Base-by-base conservation (phyloP, 35 echinoderm and acorn worm species). In the Lytechinus pictus region DNA sequence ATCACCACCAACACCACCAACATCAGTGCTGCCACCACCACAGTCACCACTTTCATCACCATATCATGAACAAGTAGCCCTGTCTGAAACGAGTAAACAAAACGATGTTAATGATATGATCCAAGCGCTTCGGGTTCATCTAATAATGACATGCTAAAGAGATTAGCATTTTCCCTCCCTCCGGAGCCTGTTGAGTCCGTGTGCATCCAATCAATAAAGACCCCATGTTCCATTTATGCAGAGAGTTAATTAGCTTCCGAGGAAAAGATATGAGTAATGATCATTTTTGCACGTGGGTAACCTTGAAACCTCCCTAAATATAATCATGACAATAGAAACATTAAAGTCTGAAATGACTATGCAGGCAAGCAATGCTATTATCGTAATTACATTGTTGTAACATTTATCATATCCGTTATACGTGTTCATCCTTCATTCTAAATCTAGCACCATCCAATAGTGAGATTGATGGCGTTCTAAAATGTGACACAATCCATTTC, bases 181-280 rank as follows among this genome's bases (percentile, higher is more conserved):
- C 33, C 33, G 66, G 4, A 79, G 66, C 66, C 7, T 79, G 66
- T 79, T 79, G 66, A 16, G 4, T 14, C 8, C 66, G 33, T 24
- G 66, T 79, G 66, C 66, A 79, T 79, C n/a, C 66, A 79, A 79
- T 79, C 66, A 79, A 79, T 79, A 79, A 79, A n/a, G 21, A 79
- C 66, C 5, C 66, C n/a, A 16, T 79, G 66, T 79, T 79, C 66
- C 66, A 79, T 79, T 79, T 24, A 79, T 79, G 19, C n/a, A 24
- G 19, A 79, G 66, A 79, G 66, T 79, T 79, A 79, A 79, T 79
- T 79, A 79, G 66, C 19, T 79, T 79, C 66, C 19, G 66, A 24
- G 19, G 66, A 79, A 79, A 79, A 79, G 66, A 79, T 79, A 79
- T 79, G 66, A 79, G 66, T 79, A 79, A 79, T 79, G 66, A 79